These are phyloP conservation scores for Cirrhinus molitorella DNA, from an alignment of 2,797 vertebrate species.

Conservation along the genomic window DNA sequence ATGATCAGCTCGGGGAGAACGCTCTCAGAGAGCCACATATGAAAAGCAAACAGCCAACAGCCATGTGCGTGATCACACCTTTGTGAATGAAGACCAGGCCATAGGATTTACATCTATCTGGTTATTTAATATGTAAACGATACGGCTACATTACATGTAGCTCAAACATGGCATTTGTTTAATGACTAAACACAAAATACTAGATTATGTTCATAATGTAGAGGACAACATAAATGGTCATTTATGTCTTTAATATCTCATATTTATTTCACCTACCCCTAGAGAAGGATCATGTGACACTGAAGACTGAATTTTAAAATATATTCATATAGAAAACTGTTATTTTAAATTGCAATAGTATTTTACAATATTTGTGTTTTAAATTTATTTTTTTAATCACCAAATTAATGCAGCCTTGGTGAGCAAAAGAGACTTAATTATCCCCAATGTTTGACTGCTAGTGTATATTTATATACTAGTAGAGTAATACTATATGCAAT, in stretches of 20 bases:
- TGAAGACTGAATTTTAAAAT: neutral
- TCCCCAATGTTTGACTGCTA: too few relatives aligned
- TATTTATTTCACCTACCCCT: neutral
- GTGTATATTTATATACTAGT: too few relatives aligned
- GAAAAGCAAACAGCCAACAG: constrained; percentile 22
- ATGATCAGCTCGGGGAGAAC: constrained; percentile 33
- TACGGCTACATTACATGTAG: neutral
- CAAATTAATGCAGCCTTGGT: neutral
- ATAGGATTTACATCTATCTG: neutral
- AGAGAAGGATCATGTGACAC: neutral
- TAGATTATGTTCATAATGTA: neutral
- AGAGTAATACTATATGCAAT: too few relatives aligned
- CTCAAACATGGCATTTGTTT: neutral
- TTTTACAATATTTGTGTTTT: neutral
- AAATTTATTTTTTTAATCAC: too few relatives aligned
- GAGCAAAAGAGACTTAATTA: too few relatives aligned
- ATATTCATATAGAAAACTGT: neutral
- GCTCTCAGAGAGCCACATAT: constrained; percentile 4
- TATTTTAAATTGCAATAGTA: neutral
- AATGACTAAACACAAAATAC: too few relatives aligned
- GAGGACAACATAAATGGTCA: neutral
- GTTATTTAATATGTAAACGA: neutral
- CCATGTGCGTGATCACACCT: neutral
- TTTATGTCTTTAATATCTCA: neutral
- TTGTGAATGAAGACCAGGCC: neutral